These are phyloP conservation scores for Lasiommata megera DNA, from an alignment of 2,888 invertebrate species.

Conservation along the genomic window DNA sequence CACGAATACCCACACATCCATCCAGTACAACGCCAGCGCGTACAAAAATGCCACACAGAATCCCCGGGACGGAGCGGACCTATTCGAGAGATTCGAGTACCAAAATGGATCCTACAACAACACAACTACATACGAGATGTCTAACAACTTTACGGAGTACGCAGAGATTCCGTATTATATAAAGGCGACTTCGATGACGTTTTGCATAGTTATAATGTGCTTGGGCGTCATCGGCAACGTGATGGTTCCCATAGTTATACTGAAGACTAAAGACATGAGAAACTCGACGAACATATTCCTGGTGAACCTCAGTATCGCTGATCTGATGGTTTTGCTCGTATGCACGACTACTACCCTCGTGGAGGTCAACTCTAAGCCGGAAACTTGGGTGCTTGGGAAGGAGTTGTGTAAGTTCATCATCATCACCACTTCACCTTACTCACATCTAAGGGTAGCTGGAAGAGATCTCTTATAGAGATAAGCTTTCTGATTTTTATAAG, in stretches of 20 bases:
- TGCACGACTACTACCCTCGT: constrained; percentile 96
- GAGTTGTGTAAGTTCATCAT: constrained; percentile 98
- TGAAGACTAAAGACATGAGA: constrained; percentile 95
- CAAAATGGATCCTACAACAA: constrained; percentile 45
- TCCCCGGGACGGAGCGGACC: constrained; percentile 35
- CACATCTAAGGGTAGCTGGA: no score
- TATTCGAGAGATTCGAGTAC: constrained; percentile 39
- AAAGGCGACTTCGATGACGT: constrained; percentile 92
- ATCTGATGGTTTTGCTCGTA: constrained; percentile 93
- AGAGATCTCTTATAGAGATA: no score
- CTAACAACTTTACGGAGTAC: constrained; percentile 65
- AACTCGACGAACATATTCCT: constrained; percentile 97
- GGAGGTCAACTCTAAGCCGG: constrained; percentile 95
- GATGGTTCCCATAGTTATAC: constrained; percentile 95
- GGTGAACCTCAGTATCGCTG: constrained; percentile 95
- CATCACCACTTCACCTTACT: no score
- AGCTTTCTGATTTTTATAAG: no score
- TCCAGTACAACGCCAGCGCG: constrained; percentile 44
- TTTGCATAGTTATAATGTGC: constrained; percentile 93
- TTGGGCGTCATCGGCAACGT: constrained; percentile 95
- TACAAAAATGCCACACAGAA: constrained; percentile 50
- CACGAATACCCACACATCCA: constrained; percentile 49
- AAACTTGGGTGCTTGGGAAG: constrained; percentile 95
- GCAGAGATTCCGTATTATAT: constrained; percentile 91
- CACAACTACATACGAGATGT: constrained; percentile 48